Percentiles rank a stretch among this genome's conserved stretches.
phyloP scores from a whole-genome alignment of 2,113 vertebrate genomes.

The Noturus placidus region DNA sequence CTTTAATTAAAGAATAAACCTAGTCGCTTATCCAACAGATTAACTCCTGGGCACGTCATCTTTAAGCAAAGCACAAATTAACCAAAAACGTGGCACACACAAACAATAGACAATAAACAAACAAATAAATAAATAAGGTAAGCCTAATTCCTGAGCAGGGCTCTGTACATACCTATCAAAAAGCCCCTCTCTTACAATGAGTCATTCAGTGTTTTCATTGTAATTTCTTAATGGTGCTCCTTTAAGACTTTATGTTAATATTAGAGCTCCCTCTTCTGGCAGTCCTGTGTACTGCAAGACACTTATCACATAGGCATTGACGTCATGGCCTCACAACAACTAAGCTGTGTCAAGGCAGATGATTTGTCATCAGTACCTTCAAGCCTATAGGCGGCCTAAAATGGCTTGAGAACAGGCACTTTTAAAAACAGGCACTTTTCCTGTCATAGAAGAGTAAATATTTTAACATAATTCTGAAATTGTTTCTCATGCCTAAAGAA shows the following conservation, averaged over 20 bases:
- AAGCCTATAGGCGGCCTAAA: neutral
- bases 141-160: neutral
- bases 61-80: neutral
- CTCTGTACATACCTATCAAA: neutral
- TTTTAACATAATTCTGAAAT: neutral
- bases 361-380: constrained; percentile 17
- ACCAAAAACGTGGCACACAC: neutral
- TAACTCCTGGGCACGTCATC: neutral
- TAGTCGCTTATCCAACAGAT: neutral
- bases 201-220: constrained; percentile 44
- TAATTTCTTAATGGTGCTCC: constrained; percentile 30
- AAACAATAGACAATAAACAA: neutral
- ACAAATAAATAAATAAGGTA: neutral
- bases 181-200: constrained; percentile 35
- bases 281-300: neutral
- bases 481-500: neutral
- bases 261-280: constrained; percentile 37
- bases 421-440: neutral
- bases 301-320: constrained; percentile 5
- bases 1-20: neutral
- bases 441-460: neutral
- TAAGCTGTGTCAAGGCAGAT: constrained; percentile 19
- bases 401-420: neutral
- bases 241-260: constrained; percentile 19
- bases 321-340: neutral